Conservation (phyloP, 2,113 vertebrate species). For the Procavia capensis region DNA sequence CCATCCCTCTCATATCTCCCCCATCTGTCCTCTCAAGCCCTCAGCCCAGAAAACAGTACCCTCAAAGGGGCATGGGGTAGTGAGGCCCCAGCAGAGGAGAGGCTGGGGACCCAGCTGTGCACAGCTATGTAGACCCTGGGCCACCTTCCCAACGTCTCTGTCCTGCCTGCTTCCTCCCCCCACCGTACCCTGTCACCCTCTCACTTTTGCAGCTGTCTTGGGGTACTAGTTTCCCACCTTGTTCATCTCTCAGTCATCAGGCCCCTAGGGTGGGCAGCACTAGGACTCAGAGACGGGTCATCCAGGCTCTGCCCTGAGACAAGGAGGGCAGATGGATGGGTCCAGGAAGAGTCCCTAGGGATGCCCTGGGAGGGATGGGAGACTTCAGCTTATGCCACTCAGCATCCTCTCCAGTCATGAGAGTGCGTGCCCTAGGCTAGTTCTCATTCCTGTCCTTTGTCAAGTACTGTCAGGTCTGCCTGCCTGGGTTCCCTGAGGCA, state of each 20-base stretch:
- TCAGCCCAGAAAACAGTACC: slow-evolving; percentile 1
- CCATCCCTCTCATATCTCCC: not conserved
- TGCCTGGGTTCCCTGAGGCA: not conserved
- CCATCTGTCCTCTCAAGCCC: not conserved
- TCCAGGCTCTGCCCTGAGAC: not conserved
- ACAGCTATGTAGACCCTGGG: not conserved
- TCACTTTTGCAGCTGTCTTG: not conserved
- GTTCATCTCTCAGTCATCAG: not conserved
- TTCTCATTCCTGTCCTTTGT: not conserved
- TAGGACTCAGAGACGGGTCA: not conserved
- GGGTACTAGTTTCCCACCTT: not conserved
- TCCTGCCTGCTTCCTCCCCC: not conserved
- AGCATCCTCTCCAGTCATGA: too few relatives aligned
- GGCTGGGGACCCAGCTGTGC: not conserved
- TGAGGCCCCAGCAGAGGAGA: not conserved
- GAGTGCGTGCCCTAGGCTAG: not conserved
- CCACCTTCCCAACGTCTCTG: not conserved
- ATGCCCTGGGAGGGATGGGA: not conserved
- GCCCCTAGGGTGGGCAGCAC: not conserved
- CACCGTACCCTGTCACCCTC: too few relatives aligned
- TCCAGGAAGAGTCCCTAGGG: not conserved
- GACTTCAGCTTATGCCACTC: not conserved
- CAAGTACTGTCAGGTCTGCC: not conserved
- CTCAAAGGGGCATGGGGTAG: not conserved
- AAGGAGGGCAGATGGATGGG: not conserved